A percentile compares a stretch with the other conserved stretches of the same genome.
These are phyloP conservation scores for Pammene aurita DNA, from an alignment of 2,888 invertebrate genomes.

Conservation along the genomic window DNA sequence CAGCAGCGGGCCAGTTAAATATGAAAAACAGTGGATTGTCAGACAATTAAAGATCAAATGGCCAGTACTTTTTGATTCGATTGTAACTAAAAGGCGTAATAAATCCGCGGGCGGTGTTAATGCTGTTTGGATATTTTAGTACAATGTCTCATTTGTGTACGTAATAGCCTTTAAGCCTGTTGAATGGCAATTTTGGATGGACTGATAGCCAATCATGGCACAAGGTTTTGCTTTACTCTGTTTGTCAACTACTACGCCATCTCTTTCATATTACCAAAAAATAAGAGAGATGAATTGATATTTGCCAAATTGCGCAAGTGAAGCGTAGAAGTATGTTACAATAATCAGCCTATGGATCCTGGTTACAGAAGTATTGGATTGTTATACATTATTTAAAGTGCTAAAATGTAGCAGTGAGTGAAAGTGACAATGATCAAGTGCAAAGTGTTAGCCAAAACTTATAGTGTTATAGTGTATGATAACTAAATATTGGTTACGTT, in stretches of 20 bases:
- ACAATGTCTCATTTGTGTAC: background rate
- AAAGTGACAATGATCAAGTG: slow-evolving; percentile 39
- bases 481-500: slow-evolving; percentile 7
- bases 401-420: slow-evolving; percentile 21
- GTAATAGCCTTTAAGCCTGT: background rate
- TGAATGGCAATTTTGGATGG: slow-evolving; percentile 18
- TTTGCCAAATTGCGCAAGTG: slow-evolving; percentile 5
- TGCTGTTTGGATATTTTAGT: background rate
- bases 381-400: slow-evolving; percentile 25
- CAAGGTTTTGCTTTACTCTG: background rate
- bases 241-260: background rate
- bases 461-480: slow-evolving; percentile 22
- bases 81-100: background rate
- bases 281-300: background rate
- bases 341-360: background rate
- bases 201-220: background rate
- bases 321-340: background rate
- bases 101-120: background rate
- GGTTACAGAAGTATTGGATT: slow-evolving; percentile 23
- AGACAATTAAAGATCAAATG: background rate
- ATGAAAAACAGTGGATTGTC: too few relatives aligned
- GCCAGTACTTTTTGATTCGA: too few relatives aligned
- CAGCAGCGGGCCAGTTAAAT: too few relatives aligned
- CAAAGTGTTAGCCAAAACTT: slow-evolving; percentile 42
- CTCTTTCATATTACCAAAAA: background rate